phyloP scores from a whole-genome alignment of 2,888 invertebrate genomes.

The Pollenia labialis region DNA sequence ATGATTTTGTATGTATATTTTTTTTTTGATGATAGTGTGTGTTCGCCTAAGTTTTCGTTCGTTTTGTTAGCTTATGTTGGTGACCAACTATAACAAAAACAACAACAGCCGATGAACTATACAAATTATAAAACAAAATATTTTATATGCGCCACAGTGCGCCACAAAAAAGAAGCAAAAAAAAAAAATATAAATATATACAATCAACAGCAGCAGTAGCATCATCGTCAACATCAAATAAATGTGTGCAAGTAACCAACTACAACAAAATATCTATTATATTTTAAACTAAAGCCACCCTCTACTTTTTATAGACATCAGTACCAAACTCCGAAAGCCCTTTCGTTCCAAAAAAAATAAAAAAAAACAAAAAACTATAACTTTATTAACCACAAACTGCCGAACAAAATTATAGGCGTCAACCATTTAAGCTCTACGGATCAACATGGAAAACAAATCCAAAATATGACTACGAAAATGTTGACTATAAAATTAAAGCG shows the following conservation, averaged over 20 bases:
- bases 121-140: conserved; percentile 72
- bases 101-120: conserved; percentile 51
- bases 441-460: conserved; percentile 75
- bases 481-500: conserved; percentile 33
- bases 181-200: not conserved
- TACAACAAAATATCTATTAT: conserved; percentile 55
- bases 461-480: conserved; percentile 56
- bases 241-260: conserved; percentile 32
- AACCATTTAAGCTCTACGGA: conserved; percentile 79
- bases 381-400: conserved; percentile 73
- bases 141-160: conserved; percentile 48
- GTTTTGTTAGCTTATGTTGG: conserved; percentile 57
- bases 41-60: conserved; percentile 11
- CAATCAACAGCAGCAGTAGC: conserved; percentile 37
- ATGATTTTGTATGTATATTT: conserved; percentile 3
- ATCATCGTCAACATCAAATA: conserved; percentile 51
- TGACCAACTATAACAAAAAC: conserved; percentile 51
- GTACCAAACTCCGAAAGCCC: not conserved
- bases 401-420: conserved; percentile 78
- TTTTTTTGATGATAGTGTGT: not conserved
- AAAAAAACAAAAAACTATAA: conserved; percentile 44
- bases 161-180: conserved; percentile 19
- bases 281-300: conserved; percentile 69
- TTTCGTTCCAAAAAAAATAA: not conserved
- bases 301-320: conserved; percentile 22